phyloP scores from a whole-genome alignment of 2,888 invertebrate species.

The Hofmannophila pseudospretella region DNA sequence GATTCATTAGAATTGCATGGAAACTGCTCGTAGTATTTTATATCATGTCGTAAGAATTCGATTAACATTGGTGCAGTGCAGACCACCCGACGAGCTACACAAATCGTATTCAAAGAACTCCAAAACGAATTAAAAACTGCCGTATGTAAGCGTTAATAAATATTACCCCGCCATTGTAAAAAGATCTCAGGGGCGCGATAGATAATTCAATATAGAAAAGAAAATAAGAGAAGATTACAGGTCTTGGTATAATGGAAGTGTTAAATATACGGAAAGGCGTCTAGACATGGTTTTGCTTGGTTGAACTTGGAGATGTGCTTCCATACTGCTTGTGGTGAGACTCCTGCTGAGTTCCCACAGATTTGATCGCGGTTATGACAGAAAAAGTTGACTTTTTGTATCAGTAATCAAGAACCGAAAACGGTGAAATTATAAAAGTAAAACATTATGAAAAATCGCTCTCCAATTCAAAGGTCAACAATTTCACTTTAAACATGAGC shows the following conservation, averaged over 20 bases:
- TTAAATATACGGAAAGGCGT: conserved; percentile 44
- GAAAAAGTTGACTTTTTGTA: conserved; percentile 28
- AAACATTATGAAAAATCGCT: conserved; percentile 9
- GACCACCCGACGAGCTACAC: conserved; percentile 53
- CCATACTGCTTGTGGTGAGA: conserved; percentile 48
- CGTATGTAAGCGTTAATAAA: conserved; percentile 31
- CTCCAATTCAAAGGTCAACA: too few species aligned
- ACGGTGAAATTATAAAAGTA: conserved; percentile 28
- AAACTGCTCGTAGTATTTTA: conserved; percentile 25
- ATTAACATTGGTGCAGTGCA: conserved; percentile 24
- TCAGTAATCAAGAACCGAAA: conserved; percentile 40
- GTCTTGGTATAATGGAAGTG: conserved; percentile 48
- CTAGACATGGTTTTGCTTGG: conserved; percentile 69
- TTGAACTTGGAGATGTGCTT: conserved; percentile 42
- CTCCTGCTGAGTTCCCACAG: conserved; percentile 68
- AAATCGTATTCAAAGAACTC: conserved; percentile 26
- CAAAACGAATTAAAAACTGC: conserved; percentile 38
- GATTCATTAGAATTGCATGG: conserved; percentile 11
- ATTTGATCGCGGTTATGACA: conserved; percentile 42
- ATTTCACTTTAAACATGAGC: too few species aligned
- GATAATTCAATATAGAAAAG: conserved; percentile 33
- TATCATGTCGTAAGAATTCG: conserved; percentile 19
- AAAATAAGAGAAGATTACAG: conserved; percentile 43
- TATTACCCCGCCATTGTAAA: conserved; percentile 31
- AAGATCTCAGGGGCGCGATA: conserved; percentile 19